Base-by-base conservation (phyloP, 1,140 invertebrate species). In the Mercenaria mercenaria region DNA sequence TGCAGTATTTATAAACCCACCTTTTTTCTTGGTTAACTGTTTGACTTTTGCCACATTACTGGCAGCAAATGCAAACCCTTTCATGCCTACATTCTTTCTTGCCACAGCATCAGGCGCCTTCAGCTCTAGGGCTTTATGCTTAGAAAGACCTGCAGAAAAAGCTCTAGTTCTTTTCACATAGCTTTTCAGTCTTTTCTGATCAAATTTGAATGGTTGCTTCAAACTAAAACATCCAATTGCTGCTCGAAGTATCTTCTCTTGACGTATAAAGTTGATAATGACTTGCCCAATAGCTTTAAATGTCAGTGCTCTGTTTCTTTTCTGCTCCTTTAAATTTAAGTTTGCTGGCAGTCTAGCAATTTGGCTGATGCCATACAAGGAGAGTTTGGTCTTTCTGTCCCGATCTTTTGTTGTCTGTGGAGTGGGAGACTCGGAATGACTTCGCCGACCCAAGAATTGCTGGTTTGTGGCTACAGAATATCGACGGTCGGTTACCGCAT, bases 161-260 rank as follows among this genome's bases (percentile, higher is more conserved):
- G 92, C 82, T 72, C 88, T 80, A 43, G 86, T 91, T 26, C 37
- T 59, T 77, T 91, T 72, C 3, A 93, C 52, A 89, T 86, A 93
- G 34, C 56, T 83, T 69, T 80, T 91, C 37, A 93, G 81, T 69
- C 88, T 89, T 15, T 85, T 76, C 76, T 90, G 88, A 86, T 93
- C 91, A 91, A 91, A 87, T 74, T 91, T 93, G 39, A 88, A 74
- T 85, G 74, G 82, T 20, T 87, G 72, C 47, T 91, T 91, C 47
- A 88, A 64, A 47, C 69, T 84, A 41, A 89, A 87, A 80, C 77
- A 59, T 39, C 90, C 91, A 61, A 93, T 86, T 20, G 87, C 89
- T 20, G 34, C 64, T 86, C 85, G 83, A 23, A 93, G 67, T 15
- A 91, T 88, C n/a, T 90, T 91, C 59, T 93, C 89, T 37, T 93